Conservation (phyloP, 2,113 vertebrate genomes). For the Menura novaehollandiae region DNA sequence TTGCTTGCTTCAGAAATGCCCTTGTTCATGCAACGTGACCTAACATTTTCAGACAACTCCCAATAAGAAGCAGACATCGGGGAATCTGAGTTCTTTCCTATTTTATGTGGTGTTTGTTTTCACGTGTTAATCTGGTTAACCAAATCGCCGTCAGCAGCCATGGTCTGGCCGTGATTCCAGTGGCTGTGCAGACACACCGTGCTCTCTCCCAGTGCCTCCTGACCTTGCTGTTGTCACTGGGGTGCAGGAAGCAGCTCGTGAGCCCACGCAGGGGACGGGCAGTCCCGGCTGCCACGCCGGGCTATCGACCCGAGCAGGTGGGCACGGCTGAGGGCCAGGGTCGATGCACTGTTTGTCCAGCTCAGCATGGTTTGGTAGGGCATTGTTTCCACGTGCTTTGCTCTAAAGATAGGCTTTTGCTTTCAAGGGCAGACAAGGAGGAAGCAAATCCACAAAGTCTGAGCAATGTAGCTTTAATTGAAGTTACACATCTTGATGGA, state of each 20-base stretch:
- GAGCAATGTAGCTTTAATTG: slow-evolving; percentile 20
- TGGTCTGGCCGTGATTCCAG: not conserved
- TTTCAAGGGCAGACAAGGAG: slow-evolving; percentile 42
- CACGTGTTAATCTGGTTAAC: not conserved
- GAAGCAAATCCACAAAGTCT: not conserved
- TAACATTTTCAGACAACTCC: not conserved
- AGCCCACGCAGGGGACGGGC: not conserved
- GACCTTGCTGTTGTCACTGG: not conserved
- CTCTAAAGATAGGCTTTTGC: not conserved
- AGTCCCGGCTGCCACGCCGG: rapidly evolving
- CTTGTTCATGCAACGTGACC: rapidly evolving
- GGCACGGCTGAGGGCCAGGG: rapidly evolving
- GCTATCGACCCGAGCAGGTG: not conserved
- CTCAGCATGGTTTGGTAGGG: not conserved
- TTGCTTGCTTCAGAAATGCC: not conserved
- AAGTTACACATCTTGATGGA: not conserved
- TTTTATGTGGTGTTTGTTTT: not conserved
- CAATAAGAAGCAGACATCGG: not conserved
- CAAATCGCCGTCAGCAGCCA: not conserved
- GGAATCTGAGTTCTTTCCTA: not conserved
- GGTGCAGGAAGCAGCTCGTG: not conserved
- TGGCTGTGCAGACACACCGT: rapidly evolving
- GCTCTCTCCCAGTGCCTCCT: rapidly evolving
- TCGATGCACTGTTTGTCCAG: not conserved
- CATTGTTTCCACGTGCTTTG: not conserved